phyloP scores from a whole-genome alignment of 1,140 invertebrate genomes.

The Scaptodrosophila lebanonensis region DNA sequence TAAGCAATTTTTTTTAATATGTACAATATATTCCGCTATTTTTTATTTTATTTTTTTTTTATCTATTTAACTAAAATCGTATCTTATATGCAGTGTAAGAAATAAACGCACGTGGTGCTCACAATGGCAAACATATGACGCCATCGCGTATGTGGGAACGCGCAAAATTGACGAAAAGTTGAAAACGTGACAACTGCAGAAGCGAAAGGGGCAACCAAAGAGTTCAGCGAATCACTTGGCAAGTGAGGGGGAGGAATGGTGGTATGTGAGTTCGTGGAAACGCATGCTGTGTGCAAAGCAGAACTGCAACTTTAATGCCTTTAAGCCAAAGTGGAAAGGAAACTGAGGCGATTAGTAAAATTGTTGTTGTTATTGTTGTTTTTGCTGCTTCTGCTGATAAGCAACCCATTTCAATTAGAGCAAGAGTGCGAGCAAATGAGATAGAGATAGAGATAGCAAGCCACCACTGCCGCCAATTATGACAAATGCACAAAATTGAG shows the following conservation, averaged over 20 bases:
- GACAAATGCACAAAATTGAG: slow-evolving; percentile 66
- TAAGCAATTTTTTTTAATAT: too few species aligned
- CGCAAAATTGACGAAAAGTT: slow-evolving; percentile 61
- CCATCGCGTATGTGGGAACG: slow-evolving; percentile 18
- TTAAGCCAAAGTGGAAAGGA: slow-evolving; percentile 16
- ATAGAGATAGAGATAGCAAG: slow-evolving; percentile 2
- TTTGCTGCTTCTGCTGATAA: slow-evolving; percentile 7
- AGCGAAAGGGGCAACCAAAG: neutral
- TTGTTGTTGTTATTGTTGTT: neutral
- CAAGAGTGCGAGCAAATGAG: neutral
- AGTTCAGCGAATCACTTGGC: too few species aligned
- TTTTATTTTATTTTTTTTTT: too few species aligned
- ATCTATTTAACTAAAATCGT: too few species aligned
- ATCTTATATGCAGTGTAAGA: too few species aligned
- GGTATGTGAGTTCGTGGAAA: neutral
- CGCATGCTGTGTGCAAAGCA: neutral
- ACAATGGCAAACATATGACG: slow-evolving; percentile 50
- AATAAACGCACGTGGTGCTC: slow-evolving; percentile 29
- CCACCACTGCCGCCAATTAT: slow-evolving; percentile 43
- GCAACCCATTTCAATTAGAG: neutral
- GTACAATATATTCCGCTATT: too few species aligned
- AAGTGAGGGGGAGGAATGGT: too few species aligned
- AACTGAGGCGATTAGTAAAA: slow-evolving; percentile 29
- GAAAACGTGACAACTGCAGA: slow-evolving; percentile 59
- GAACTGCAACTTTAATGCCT: slow-evolving; percentile 49